Conservation (phyloP, 2,797 vertebrate genomes). For the Falco columbarius region DNA sequence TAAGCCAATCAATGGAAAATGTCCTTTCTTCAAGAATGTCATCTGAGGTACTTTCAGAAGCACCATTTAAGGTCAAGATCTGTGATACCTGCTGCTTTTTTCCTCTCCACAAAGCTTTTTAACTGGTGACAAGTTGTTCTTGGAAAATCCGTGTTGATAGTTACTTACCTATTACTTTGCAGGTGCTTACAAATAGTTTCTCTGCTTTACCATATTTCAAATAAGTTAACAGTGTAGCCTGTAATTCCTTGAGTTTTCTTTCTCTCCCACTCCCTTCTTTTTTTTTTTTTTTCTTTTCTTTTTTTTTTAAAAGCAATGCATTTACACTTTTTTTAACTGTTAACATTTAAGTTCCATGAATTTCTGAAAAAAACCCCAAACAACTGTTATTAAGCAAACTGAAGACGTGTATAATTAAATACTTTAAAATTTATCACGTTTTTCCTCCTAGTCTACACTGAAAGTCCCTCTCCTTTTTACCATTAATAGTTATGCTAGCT, state of each 20-base stretch:
- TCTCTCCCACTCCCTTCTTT: not conserved
- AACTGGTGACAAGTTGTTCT: not conserved
- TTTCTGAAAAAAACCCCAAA: not conserved
- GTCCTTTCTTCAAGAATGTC: not conserved
- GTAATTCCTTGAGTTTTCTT: not conserved
- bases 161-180: not conserved
- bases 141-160: not conserved
- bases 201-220: not conserved
- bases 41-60: not conserved
- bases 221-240: not conserved
- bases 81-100: not conserved
- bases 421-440: not conserved
- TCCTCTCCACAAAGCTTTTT: not conserved
- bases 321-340: not conserved
- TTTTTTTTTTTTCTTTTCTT: too few relatives aligned
- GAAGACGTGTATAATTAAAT: not conserved
- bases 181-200: not conserved
- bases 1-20: not conserved
- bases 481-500: not conserved
- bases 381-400: not conserved
- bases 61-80: not conserved
- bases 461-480: not conserved
- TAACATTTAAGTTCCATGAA: not conserved
- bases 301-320: not conserved
- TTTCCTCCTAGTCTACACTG: not conserved